phyloP scores from a whole-genome alignment of 2,113 vertebrate species.

The Pipa parva region DNA sequence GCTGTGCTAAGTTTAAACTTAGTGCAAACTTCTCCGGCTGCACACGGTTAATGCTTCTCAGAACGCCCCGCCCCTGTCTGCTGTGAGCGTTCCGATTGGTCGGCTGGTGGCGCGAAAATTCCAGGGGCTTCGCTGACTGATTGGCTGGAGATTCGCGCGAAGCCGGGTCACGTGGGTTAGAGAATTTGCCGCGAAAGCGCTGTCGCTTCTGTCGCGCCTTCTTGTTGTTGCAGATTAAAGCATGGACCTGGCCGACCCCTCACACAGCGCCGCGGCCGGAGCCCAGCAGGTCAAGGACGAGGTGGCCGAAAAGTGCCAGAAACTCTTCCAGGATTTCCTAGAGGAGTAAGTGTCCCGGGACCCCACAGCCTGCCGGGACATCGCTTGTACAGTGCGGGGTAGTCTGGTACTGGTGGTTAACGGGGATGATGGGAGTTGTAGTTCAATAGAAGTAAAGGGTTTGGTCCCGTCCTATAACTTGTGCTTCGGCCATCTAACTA shows the following conservation, averaged over 20 bases:
- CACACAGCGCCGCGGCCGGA: conserved; percentile 59
- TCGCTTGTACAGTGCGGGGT: neutral
- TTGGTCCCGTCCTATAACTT: neutral
- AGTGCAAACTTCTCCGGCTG: neutral
- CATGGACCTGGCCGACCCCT: conserved; percentile 66
- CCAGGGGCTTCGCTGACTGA: accelerated
- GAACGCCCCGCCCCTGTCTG: neutral
- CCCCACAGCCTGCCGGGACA: neutral
- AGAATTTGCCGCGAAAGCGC: neutral
- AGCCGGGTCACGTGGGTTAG: neutral
- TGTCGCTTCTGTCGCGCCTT: neutral
- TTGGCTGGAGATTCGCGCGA: neutral
- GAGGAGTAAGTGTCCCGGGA: conserved; percentile 87
- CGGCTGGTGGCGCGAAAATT: conserved; percentile 72
- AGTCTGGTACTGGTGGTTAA: neutral
- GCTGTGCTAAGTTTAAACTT: neutral
- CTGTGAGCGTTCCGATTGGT: conserved; percentile 54
- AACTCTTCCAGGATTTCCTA: conserved; percentile 93
- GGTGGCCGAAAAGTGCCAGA: conserved; percentile 94
- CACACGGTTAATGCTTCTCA: too few species aligned
- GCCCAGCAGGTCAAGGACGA: conserved; percentile 83
- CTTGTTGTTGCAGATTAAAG: conserved; percentile 48
- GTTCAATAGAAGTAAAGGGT: neutral
- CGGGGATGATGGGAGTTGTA: neutral
- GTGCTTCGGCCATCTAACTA: too few species aligned